These are phyloP conservation scores for Melipona bicolor DNA, from an alignment of 2,888 invertebrate genomes.

Conservation along the genomic window DNA sequence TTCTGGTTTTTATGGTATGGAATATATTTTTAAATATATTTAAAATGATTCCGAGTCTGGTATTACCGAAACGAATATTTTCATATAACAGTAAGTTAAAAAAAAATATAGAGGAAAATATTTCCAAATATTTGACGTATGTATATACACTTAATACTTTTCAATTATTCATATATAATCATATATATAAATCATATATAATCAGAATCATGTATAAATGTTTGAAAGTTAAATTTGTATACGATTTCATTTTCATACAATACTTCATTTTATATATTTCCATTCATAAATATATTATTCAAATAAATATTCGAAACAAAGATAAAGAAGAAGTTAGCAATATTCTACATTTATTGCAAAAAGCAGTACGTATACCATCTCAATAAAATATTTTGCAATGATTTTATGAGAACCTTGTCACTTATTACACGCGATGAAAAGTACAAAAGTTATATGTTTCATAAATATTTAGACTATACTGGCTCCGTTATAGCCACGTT, in stretches of 20 bases:
- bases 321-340: not conserved
- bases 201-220: no score
- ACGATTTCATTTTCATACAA: no score
- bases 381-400: not conserved
- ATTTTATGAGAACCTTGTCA: not conserved
- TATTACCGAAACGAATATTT: no score
- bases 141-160: no score
- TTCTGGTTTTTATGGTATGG: not conserved
- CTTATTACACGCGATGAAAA: conserved; percentile 41
- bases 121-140: not conserved
- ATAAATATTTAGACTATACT: conserved; percentile 78
- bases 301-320: not conserved
- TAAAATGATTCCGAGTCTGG: not conserved
- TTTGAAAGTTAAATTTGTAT: no score
- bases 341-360: not conserved
- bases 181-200: no score
- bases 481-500: conserved; percentile 74
- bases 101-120: not conserved
- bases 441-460: conserved; percentile 41
- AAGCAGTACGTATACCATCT: not conserved
- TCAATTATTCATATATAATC: no score
- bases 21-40: not conserved
- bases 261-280: not conserved
- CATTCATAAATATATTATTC: not conserved
- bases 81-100: not conserved